Evolutionary conservation across 2,797 vertebrate species (phyloP).

Genomic region (Melanotaenia trifasciata): DNA sequence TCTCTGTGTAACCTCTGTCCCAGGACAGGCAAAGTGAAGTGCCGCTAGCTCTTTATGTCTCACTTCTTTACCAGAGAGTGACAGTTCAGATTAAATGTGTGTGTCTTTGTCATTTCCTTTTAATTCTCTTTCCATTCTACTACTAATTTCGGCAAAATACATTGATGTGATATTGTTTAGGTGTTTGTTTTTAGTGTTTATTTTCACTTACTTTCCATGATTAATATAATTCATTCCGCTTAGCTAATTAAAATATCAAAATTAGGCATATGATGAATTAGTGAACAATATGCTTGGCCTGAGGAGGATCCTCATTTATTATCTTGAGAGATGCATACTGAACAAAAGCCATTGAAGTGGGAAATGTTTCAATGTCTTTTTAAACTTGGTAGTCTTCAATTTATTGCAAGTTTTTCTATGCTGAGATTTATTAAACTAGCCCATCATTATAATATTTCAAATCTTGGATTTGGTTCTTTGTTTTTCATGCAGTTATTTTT

Average conservation of each 20-base stretch:
- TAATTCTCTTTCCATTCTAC: neutral
- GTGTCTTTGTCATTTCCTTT: neutral
- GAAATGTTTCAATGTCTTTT: neutral
- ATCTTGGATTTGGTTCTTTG: neutral
- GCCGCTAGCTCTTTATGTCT: neutral
- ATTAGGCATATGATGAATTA: neutral
- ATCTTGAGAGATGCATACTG: neutral
- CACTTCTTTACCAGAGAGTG: neutral
- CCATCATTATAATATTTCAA: neutral
- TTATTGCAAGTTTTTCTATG: neutral
- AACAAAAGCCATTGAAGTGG: neutral
- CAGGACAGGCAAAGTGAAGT: neutral
- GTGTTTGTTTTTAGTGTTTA: neutral
- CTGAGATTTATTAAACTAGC: neutral
- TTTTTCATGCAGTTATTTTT: neutral
- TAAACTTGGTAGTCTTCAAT: neutral
- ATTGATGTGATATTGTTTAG: neutral
- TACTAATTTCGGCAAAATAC: neutral
- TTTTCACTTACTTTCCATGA: neutral
- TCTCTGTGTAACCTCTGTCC: slow-evolving; percentile 1
- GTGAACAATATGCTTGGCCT: neutral
- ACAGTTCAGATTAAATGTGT: neutral
- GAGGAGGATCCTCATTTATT: neutral
- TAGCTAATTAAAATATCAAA: slow-evolving; percentile 4
- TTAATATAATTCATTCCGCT: neutral